Evolutionary conservation across 2,113 vertebrate genomes (phyloP), one percentile per base, ranked within the genome.

Genomic region (Falcunculus frontatus): DNA sequence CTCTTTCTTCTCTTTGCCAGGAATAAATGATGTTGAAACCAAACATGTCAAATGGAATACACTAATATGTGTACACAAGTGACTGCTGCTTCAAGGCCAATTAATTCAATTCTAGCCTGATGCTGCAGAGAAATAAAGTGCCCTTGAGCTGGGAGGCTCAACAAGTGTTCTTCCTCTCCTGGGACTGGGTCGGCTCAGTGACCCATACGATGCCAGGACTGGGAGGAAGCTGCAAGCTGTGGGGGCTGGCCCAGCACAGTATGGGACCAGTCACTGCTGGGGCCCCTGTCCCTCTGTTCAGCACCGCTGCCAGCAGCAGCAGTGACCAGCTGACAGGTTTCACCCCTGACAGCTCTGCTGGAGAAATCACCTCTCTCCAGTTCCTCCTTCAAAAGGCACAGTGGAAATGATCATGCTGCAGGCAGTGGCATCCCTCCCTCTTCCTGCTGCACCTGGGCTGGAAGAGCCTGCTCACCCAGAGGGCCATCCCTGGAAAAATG

Each of bases 401-500:
- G 32, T 2, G 21, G 56, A 39, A 81, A 81, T 21, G 18, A 32
- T 63, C 44, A 50, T 7, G 7, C 60, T 33, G 23, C 35, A 30
- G 44, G 52, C n/a, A 59, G 44, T 27, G 26, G 18, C 10, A 1
- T 63, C 22, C 42, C 17, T 49, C 57, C 37, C 42, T 42, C 35
- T 39, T 16, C 27, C 52, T 3, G 23, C 70, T 57, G 29, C 2
- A 1, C 47, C n/a, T 4, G 7, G 33, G 22, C 57, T 26, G 39
- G 16, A 57, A 46, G n/a, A 79, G 29, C 47, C 22, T 0, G 2
- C 25, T 72, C 49, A 22, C 39, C 30, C 22, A 2, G 33, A 47
- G n/a, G 3, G 3, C 6, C 6, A 2, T 6, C 46, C 69, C 35
- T 30, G 19, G 42, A 2, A 2, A 68, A 75, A 65, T 0, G 0